Evolutionary conservation across 2,113 vertebrate species (phyloP).

Genomic region (Etheostoma cragini): DNA sequence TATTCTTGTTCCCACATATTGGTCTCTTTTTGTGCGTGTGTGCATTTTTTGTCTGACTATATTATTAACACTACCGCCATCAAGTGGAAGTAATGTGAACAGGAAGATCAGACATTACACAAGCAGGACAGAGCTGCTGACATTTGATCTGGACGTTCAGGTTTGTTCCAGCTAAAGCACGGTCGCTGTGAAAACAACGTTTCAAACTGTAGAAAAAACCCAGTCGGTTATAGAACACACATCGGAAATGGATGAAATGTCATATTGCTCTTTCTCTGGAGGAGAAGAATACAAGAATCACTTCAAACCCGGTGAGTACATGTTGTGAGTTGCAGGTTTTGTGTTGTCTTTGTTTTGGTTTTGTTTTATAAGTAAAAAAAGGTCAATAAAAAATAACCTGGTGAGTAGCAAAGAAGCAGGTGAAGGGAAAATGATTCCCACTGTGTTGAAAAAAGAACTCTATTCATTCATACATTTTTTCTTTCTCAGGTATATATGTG

Average conservation of each 20-base stretch:
- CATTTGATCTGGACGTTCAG: constrained; percentile 12
- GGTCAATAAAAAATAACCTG: no score
- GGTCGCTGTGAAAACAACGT: neutral
- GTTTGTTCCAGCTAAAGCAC: constrained; percentile 27
- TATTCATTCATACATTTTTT: neutral
- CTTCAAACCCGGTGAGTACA: constrained; percentile 66
- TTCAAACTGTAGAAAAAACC: neutral
- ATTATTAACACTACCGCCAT: constrained; percentile 40
- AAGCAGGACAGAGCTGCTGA: constrained; percentile 26
- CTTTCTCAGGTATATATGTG: constrained; percentile 85
- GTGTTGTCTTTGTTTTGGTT: no score
- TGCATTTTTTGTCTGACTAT: neutral
- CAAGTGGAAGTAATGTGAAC: constrained; percentile 42
- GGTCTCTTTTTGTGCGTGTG: no score
- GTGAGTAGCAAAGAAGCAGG: neutral
- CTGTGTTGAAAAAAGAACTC: neutral
- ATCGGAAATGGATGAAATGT: constrained; percentile 62
- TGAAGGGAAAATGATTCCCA: neutral
- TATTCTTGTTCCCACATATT: neutral
- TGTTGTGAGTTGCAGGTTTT: no score
- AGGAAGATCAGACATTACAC: constrained; percentile 6
- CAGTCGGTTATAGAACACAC: neutral
- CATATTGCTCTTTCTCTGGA: constrained; percentile 67
- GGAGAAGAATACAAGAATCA: constrained; percentile 69
- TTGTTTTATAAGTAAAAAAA: no score